phyloP scores from a whole-genome alignment of 2,888 invertebrate species.

The Acanthosepion pharaonis region DNA sequence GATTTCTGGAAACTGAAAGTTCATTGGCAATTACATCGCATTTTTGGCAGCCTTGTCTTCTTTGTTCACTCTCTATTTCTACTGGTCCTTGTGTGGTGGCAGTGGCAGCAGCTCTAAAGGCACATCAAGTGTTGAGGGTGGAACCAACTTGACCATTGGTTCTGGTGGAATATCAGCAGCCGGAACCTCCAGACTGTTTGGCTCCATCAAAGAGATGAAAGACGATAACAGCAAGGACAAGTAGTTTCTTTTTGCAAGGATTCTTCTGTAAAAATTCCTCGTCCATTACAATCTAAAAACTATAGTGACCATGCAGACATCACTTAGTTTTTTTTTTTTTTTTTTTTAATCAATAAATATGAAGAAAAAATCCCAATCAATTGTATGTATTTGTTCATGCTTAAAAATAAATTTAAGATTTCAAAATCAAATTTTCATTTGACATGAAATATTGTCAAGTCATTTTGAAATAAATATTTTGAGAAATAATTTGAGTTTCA shows the following conservation, averaged over 20 bases:
- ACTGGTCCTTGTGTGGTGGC: slow-evolving; percentile 37
- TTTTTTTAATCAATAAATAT: neutral
- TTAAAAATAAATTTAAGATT: too few species aligned
- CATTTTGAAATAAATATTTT: slow-evolving; percentile 17
- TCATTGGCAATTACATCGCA: neutral
- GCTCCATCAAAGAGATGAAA: slow-evolving; percentile 22
- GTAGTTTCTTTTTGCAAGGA: slow-evolving; percentile 1
- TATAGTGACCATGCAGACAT: neutral
- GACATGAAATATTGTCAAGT: neutral
- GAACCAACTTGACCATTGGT: neutral
- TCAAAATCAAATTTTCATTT: neutral
- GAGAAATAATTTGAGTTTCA: neutral
- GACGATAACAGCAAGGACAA: slow-evolving; percentile 40
- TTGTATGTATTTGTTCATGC: too few species aligned
- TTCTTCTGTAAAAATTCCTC: slow-evolving; percentile 23
- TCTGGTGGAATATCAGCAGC: neutral
- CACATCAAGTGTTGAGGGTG: neutral
- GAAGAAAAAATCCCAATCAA: neutral
- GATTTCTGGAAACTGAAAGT: slow-evolving; percentile 35
- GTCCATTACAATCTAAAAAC: neutral
- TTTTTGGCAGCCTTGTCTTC: slow-evolving; percentile 38
- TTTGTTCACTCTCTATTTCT: slow-evolving; percentile 41
- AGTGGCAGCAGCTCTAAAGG: neutral
- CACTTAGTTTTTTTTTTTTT: neutral
- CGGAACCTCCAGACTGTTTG: slow-evolving; percentile 40